Evolutionary conservation across 2,888 invertebrate genomes (phyloP).

Genomic region (Oconnorella tubifera): DNA sequence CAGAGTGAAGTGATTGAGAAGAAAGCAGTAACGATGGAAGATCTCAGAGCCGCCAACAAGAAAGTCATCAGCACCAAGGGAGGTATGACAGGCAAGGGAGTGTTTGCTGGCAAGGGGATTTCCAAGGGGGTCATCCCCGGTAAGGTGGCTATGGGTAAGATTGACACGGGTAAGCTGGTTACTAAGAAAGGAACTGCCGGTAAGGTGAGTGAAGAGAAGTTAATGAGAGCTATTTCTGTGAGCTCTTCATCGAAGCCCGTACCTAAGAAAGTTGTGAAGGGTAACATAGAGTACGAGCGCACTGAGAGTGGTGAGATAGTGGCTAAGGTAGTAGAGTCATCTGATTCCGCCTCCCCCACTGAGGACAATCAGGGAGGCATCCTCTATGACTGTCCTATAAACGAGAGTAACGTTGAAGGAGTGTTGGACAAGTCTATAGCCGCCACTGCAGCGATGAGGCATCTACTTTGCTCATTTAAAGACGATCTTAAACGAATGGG

Average conservation of each 20-base stretch:
- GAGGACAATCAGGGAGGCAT: background rate
- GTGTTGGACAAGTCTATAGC: constrained; percentile 14
- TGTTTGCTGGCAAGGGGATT: background rate
- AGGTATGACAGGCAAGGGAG: background rate
- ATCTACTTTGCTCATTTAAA: constrained; percentile 15
- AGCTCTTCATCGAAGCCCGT: background rate
- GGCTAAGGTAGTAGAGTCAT: constrained; percentile 2
- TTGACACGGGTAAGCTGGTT: background rate
- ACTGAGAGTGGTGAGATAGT: constrained; percentile 16
- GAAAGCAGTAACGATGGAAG: background rate
- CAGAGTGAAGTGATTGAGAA: too few relatives aligned
- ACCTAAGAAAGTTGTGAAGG: constrained; percentile 7
- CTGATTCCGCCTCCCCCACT: background rate
- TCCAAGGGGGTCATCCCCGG: background rate
- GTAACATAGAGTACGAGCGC: constrained; percentile 18
- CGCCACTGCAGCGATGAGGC: constrained; percentile 13
- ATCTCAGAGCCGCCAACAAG: background rate
- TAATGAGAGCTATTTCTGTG: background rate
- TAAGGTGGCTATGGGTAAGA: background rate
- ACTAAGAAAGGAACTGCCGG: background rate
- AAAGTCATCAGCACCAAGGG: background rate
- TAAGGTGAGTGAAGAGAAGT: background rate
- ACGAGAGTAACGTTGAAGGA: constrained; percentile 19
- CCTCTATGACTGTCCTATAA: constrained; percentile 14
- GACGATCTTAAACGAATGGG: constrained; percentile 20